Percentiles rank a stretch among this genome's conserved stretches.
These are phyloP conservation scores for Hiodon alosoides DNA, from an alignment of 2,113 vertebrate genomes.

Conservation along the genomic window DNA sequence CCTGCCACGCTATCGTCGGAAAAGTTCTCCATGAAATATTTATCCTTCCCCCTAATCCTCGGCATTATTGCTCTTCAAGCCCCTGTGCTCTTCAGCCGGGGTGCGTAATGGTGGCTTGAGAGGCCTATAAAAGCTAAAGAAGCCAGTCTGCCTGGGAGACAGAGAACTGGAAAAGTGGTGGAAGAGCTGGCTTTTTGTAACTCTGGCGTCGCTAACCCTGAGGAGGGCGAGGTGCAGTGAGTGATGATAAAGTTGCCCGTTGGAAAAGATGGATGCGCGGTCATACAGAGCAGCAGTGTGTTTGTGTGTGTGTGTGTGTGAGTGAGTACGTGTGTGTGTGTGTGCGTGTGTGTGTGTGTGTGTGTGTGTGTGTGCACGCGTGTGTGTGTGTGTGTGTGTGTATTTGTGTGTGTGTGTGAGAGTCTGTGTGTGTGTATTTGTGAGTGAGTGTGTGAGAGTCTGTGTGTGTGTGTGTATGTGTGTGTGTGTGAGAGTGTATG, in stretches of 20 bases:
- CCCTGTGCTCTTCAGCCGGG: not conserved
- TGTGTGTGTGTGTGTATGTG: not conserved
- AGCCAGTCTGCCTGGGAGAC: not conserved
- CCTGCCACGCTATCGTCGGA: slow-evolving; percentile 24
- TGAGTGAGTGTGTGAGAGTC: not conserved
- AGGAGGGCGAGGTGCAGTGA: not conserved
- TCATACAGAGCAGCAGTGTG: not conserved
- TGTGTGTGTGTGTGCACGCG: not conserved
- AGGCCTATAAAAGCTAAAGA: too few relatives aligned
- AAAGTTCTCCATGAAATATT: slow-evolving; percentile 30
- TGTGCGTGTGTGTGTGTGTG: not conserved
- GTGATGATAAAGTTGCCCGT: not conserved
- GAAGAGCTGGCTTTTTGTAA: not conserved
- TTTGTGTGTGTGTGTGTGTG: not conserved
- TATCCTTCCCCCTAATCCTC: slow-evolving; percentile 32
- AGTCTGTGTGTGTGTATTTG: not conserved
- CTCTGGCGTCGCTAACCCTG: too few relatives aligned
- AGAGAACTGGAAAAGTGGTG: not conserved
- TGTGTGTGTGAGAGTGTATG: not conserved
- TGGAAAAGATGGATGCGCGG: not conserved
- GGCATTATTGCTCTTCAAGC: slow-evolving; percentile 32
- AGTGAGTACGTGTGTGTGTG: not conserved
- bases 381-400: slow-evolving; percentile 1
- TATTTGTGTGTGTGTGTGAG: not conserved
- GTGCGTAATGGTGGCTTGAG: too few relatives aligned